Base-by-base conservation (phyloP, 1,140 invertebrate species). In the Chrysomallon squamiferum region DNA sequence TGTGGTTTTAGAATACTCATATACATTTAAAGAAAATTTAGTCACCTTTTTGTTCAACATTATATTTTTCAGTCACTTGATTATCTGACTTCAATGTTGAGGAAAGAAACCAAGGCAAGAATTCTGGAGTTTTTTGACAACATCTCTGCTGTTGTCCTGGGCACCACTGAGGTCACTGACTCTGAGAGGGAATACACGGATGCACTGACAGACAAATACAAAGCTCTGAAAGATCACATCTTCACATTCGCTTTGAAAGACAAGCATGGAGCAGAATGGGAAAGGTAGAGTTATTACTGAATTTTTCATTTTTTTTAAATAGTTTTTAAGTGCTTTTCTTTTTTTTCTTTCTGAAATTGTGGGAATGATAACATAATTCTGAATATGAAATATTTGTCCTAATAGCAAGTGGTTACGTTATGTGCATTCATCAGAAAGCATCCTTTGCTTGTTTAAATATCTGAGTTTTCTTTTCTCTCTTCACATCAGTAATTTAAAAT, bases 131-230 rank as follows among this genome's bases (percentile, higher is more conserved):
- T 76, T 60, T 76, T 77, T 67, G 76, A 78, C 43, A 77, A 74
- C 47, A 73, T 81, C 38, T 73, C 77, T 3, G 66, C 65, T 59
- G 65, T 79, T 27, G 62, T 73, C 30, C 62, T 79, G 11, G 78
- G 75, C 15, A 71, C 64, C 1, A 41, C 75, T 18, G 76, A 78
- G 18, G 45, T 75, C 41, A 68, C 38, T 27, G 68, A 74, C 4
- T 76, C 76, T 25, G 77, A 82, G 49, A 71, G 74, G 61, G 75
- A 75, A 49, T 78, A 72, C 60, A 25, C 80, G n/a, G 65, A 72
- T 29, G 79, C 68, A 4, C 61, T 83, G 25, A 71, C 75, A 32
- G 66, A 71, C 49, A 83, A 83, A 57, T 83, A 82, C 65, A 66
- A 75, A n/a, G 70, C 71, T 30, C 52, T 83, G 15, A 65, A 77